Evolutionary conservation across 2,113 vertebrate genomes (phyloP).

Genomic region (Mugil cephalus): DNA sequence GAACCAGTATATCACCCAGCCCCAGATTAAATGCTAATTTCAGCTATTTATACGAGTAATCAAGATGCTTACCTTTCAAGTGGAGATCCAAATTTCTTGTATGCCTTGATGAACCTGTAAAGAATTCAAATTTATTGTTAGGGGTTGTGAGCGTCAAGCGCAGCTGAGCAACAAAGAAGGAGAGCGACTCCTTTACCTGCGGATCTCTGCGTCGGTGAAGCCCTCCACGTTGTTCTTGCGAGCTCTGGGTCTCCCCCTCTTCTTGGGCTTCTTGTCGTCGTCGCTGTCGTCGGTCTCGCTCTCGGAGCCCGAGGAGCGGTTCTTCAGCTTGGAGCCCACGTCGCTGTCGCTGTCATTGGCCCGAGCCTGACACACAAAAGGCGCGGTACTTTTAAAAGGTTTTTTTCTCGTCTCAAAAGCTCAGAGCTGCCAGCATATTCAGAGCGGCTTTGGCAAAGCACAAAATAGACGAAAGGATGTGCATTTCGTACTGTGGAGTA

Average conservation of each 20-base stretch:
- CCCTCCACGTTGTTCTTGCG: constrained; percentile 97
- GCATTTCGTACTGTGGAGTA: too few species aligned
- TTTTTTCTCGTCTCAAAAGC: too few species aligned
- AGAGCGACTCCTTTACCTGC: constrained; percentile 89
- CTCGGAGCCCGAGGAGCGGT: constrained; percentile 93
- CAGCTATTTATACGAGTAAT: not conserved
- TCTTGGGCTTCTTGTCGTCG: constrained; percentile 96
- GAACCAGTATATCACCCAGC: too few species aligned
- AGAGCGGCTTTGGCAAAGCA: too few species aligned
- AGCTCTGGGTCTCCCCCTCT: constrained; percentile 92
- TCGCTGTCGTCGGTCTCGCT: constrained; percentile 96
- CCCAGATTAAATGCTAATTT: too few species aligned
- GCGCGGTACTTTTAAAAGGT: not conserved
- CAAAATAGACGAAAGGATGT: too few species aligned
- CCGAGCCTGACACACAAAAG: constrained; percentile 85
- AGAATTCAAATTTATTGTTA: not conserved
- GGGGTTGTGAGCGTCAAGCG: not conserved
- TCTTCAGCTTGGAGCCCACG: constrained; percentile 93
- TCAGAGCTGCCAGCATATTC: too few species aligned
- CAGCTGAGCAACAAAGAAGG: not conserved
- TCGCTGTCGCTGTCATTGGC: constrained; percentile 98
- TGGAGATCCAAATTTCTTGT: constrained; percentile 98
- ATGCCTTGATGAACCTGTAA: constrained; percentile 97
- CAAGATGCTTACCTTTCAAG: constrained; percentile 90
- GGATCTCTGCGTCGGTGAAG: constrained; percentile 96